Percentiles rank a stretch among this genome's conserved stretches.
Evolutionary conservation across 2,113 vertebrate species (phyloP).

Genomic region (Motacilla tschutschensis): DNA sequence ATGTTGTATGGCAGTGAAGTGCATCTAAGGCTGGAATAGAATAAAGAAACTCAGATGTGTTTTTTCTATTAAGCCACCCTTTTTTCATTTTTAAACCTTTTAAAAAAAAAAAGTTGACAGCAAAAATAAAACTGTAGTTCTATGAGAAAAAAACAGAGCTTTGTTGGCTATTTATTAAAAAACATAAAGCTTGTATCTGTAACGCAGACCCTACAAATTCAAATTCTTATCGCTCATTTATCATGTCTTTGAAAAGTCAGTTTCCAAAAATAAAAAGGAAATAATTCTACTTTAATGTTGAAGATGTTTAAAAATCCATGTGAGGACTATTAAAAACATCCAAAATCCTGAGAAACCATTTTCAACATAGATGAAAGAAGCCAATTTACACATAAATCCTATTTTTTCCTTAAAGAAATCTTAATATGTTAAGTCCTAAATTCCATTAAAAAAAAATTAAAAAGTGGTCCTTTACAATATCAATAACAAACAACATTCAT

Average conservation of each 20-base stretch:
- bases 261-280: not conserved
- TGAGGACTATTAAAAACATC: not conserved
- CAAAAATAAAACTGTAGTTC: not conserved
- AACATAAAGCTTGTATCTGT: not conserved
- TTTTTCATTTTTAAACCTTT: not conserved
- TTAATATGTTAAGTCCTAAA: not conserved
- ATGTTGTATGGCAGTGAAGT: not conserved
- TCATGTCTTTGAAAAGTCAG: not conserved
- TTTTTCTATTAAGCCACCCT: not conserved
- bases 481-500: slow-evolving; percentile 49
- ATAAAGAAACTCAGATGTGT: not conserved
- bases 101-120: not conserved
- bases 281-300: not conserved
- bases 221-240: not conserved
- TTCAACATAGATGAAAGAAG: not conserved
- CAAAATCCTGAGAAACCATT: not conserved
- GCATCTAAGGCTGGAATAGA: not conserved
- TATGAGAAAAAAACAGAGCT: not conserved
- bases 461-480: not conserved
- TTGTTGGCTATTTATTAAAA: not conserved
- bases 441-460: not conserved
- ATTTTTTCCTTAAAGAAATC: not conserved
- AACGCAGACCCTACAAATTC: not conserved
- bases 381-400: not conserved
- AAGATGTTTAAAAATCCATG: not conserved